Conservation (phyloP, 2,888 invertebrate species). For the Diabrotica balteata region DNA sequence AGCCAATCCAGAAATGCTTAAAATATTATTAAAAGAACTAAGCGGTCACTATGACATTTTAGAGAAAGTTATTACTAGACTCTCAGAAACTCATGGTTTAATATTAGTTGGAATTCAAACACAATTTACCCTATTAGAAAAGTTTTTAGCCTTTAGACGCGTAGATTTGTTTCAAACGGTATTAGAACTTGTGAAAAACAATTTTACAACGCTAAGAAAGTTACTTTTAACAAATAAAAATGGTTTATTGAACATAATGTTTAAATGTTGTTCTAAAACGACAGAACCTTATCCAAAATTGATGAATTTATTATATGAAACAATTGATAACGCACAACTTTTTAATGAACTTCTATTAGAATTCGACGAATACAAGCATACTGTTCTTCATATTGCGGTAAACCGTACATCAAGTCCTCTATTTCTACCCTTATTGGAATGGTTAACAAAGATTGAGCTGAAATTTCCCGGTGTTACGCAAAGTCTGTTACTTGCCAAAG, state of each 20-base stretch:
- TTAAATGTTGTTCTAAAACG: too few species aligned
- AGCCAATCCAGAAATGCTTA: neutral
- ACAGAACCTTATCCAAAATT: too few species aligned
- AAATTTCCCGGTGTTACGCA: neutral
- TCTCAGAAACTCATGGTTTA: slow-evolving; percentile 5
- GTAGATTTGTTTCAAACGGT: slow-evolving; percentile 7
- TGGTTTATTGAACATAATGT: neutral
- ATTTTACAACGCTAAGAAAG: neutral
- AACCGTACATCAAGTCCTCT: neutral
- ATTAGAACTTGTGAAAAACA: neutral
- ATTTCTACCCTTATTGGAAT: neutral
- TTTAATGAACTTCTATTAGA: neutral
- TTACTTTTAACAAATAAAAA: neutral
- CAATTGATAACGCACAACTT: neutral
- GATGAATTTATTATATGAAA: too few species aligned
- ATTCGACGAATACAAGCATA: neutral
- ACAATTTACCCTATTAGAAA: slow-evolving; percentile 11
- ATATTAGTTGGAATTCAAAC: slow-evolving; percentile 11
- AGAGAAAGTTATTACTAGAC: neutral
- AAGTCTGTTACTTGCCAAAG: slow-evolving; percentile 1
- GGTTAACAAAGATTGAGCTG: slow-evolving; percentile 1
- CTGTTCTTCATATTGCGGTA: neutral
- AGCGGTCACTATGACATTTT: neutral
- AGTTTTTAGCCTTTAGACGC: neutral
- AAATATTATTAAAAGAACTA: slow-evolving; percentile 2